Evolutionary conservation across 2,797 vertebrate species (phyloP).

Genomic region (Setipinna tenuifilis): DNA sequence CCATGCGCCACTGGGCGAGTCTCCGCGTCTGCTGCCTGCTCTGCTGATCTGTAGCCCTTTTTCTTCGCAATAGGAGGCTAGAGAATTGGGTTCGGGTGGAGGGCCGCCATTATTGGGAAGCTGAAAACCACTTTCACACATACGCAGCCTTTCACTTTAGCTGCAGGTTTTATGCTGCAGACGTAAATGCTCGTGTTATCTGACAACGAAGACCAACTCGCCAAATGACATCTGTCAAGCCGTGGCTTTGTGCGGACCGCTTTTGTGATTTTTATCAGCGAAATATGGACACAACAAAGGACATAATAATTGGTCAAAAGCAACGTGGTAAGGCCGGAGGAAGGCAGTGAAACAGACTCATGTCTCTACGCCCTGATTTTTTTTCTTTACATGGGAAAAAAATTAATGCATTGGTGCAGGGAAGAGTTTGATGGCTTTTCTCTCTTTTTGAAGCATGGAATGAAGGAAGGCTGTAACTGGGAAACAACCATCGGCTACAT

Average conservation of each 20-base stretch:
- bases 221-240: slow-evolving; percentile 48
- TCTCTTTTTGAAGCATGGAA: slow-evolving; percentile 7
- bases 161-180: slow-evolving; percentile 35
- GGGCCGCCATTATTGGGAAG: slow-evolving; percentile 82
- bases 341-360: slow-evolving; percentile 55
- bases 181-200: slow-evolving; percentile 53
- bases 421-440: slow-evolving; percentile 42
- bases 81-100: slow-evolving; percentile 73
- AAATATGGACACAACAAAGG: slow-evolving; percentile 80
- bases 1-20: slow-evolving; percentile 84
- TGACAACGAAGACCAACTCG: slow-evolving; percentile 53
- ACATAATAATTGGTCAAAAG: slow-evolving; percentile 76
- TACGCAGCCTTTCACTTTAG: slow-evolving; percentile 27
- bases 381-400: background rate
- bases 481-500: slow-evolving; percentile 4
- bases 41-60: slow-evolving; percentile 71
- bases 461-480: background rate
- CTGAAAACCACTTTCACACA: slow-evolving; percentile 68
- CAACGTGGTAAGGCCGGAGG: slow-evolving; percentile 73
- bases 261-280: slow-evolving; percentile 66
- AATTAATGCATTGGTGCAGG: slow-evolving; percentile 11
- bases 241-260: slow-evolving; percentile 62
- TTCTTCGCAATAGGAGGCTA: slow-evolving; percentile 79
- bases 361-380: slow-evolving; percentile 26
- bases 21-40: slow-evolving; percentile 62